These are phyloP conservation scores for Hirtodrosophila alboralis DNA, from an alignment of 2,888 invertebrate genomes.

Conservation along the genomic window DNA sequence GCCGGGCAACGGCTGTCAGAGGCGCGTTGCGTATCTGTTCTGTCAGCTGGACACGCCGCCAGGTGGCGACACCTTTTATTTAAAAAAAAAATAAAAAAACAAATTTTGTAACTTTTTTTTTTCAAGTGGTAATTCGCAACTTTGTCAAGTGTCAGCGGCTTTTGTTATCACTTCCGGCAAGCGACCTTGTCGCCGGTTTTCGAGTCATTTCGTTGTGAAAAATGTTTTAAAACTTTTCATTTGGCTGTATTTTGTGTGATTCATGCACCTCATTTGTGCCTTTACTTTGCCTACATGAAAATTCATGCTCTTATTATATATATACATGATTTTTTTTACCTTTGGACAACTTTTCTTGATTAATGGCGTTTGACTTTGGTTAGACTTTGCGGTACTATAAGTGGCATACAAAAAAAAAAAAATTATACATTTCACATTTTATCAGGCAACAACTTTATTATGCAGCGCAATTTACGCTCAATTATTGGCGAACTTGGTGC, in stretches of 20 bases:
- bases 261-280: slow-evolving; percentile 70
- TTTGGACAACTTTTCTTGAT: slow-evolving; percentile 60
- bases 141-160: slow-evolving; percentile 81
- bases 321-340: slow-evolving; percentile 22
- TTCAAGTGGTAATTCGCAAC: slow-evolving; percentile 49
- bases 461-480: slow-evolving; percentile 67
- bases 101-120: slow-evolving; percentile 10
- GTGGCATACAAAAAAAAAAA: slow-evolving; percentile 1
- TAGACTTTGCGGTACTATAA: slow-evolving; percentile 12
- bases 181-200: slow-evolving; percentile 44
- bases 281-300: slow-evolving; percentile 53
- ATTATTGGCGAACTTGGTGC: slow-evolving; percentile 57
- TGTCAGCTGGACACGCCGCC: slow-evolving; percentile 63
- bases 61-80: slow-evolving; percentile 42
- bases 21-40: slow-evolving; percentile 53
- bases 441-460: slow-evolving; percentile 47
- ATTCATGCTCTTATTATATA: slow-evolving; percentile 16
- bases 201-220: slow-evolving; percentile 55
- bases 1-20: slow-evolving; percentile 35
- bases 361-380: slow-evolving; percentile 61
- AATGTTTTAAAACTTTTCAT: slow-evolving; percentile 67
- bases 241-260: slow-evolving; percentile 56
- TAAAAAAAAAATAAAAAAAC: too few relatives aligned
- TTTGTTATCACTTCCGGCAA: slow-evolving; percentile 78
- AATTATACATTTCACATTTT: slow-evolving; percentile 39